Evolutionary conservation across 1,140 invertebrate genomes (phyloP).

Genomic region (Cotesia glomerata): DNA sequence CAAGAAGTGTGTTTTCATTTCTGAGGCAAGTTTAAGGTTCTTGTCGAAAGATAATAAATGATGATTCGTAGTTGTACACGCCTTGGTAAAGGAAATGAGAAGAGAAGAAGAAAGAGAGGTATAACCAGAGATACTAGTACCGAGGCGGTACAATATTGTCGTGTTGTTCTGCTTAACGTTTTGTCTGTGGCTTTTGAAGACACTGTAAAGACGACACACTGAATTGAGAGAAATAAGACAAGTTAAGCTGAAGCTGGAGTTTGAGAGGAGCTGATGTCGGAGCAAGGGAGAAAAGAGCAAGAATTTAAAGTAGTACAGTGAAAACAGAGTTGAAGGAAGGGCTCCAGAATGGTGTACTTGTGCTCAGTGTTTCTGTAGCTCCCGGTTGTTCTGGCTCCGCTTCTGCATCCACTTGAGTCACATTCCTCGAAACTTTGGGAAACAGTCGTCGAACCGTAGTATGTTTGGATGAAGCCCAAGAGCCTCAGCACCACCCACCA

Average conservation of each 20-base stretch:
- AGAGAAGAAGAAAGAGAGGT: too few relatives aligned
- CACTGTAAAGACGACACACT: too few relatives aligned
- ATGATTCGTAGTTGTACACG: not conserved
- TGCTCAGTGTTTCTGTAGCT: too few relatives aligned
- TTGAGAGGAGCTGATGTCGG: too few relatives aligned
- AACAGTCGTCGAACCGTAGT: constrained; percentile 14
- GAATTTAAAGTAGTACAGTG: not conserved
- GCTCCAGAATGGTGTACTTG: not conserved
- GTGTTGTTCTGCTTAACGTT: not conserved
- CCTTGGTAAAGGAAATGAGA: not conserved
- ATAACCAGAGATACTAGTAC: not conserved
- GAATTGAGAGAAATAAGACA: too few relatives aligned
- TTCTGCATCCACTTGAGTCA: constrained; percentile 20
- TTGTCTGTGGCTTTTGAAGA: not conserved
- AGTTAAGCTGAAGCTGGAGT: too few relatives aligned
- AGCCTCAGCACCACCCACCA: not conserved
- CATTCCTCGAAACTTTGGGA: constrained; percentile 22
- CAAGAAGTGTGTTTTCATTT: constrained; percentile 6
- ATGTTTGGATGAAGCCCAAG: constrained; percentile 24
- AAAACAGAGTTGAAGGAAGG: not conserved
- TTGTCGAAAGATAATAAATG: constrained; percentile 22
- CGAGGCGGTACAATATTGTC: not conserved
- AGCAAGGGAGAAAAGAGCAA: too few relatives aligned
- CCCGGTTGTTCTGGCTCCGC: too few relatives aligned
- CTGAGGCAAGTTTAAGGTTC: not conserved